These are phyloP conservation scores for Drosophila formosana DNA, from an alignment of 2,888 invertebrate species.

Conservation along the genomic window DNA sequence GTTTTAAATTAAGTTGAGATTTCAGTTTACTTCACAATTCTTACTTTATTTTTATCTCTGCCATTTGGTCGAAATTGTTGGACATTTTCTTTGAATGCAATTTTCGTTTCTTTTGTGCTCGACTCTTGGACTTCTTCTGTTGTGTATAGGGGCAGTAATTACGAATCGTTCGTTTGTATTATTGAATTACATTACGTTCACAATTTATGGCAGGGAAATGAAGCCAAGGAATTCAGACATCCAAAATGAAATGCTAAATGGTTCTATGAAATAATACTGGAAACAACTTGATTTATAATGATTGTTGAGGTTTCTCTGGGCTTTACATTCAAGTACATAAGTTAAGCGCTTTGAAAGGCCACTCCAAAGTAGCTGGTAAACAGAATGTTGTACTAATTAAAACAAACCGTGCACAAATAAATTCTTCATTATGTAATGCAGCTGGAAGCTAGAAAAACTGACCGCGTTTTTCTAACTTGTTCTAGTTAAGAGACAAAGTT, in stretches of 20 bases:
- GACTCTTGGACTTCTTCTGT: conserved; percentile 4
- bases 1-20: conserved; percentile 58
- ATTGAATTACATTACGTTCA: conserved; percentile 29
- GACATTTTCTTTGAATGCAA: conserved; percentile 33
- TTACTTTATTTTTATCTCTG: not conserved
- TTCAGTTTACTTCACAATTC: conserved; percentile 22
- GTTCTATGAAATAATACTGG: not conserved
- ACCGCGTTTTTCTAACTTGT: conserved; percentile 6
- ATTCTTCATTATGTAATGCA: not conserved
- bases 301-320: not conserved
- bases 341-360: no score
- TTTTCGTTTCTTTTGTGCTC: conserved; percentile 37
- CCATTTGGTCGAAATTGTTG: conserved; percentile 23
- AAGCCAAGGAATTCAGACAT: conserved; percentile 7
- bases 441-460: not conserved
- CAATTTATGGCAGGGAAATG: conserved; percentile 3
- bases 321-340: not conserved
- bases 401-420: not conserved
- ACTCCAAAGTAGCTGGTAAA: not conserved
- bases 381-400: conserved; percentile 2
- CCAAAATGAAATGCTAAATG: not conserved
- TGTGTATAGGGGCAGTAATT: conserved; percentile 43
- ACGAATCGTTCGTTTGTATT: conserved; percentile 23
- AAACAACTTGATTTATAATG: not conserved
- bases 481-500: conserved; percentile 13